Percentiles rank a stretch among this genome's conserved stretches.
phyloP scores from a whole-genome alignment of 2,113 vertebrate species.

The Lates calcarifer region DNA sequence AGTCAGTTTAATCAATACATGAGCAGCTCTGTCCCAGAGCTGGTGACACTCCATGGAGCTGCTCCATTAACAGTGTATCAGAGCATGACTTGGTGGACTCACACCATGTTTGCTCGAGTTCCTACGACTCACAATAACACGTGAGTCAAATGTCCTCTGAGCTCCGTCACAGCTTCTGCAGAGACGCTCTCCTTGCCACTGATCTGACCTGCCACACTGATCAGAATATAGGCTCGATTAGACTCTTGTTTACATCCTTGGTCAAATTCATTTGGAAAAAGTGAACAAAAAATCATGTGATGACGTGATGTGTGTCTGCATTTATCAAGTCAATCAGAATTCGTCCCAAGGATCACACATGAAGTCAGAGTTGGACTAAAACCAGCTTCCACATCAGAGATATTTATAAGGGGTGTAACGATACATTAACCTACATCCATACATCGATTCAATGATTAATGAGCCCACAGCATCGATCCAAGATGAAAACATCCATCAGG shows the following conservation, averaged over 20 bases:
- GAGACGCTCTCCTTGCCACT: not conserved
- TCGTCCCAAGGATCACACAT: not conserved
- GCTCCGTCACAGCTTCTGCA: not conserved
- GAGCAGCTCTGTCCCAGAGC: constrained; percentile 12
- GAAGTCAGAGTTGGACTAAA: not conserved
- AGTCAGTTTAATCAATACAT: constrained; percentile 37
- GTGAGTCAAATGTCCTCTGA: not conserved
- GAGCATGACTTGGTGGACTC: not conserved
- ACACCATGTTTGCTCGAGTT: not conserved
- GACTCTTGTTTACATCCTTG: not conserved
- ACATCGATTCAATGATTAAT: too few species aligned
- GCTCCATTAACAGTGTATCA: not conserved
- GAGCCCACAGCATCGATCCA: too few species aligned
- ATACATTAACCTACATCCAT: too few species aligned
- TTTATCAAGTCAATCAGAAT: not conserved
- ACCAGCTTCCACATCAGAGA: not conserved
- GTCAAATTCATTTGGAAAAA: not conserved
- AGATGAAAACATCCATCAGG: too few species aligned
- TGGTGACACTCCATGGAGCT: constrained; percentile 14
- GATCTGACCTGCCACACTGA: too few species aligned
- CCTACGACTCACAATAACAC: not conserved
- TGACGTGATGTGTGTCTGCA: not conserved
- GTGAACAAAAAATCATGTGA: not conserved
- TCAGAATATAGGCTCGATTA: not conserved
- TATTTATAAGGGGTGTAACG: too few species aligned